Evolutionary conservation across 2,113 vertebrate genomes (phyloP).

Genomic region (Mus pahari): DNA sequence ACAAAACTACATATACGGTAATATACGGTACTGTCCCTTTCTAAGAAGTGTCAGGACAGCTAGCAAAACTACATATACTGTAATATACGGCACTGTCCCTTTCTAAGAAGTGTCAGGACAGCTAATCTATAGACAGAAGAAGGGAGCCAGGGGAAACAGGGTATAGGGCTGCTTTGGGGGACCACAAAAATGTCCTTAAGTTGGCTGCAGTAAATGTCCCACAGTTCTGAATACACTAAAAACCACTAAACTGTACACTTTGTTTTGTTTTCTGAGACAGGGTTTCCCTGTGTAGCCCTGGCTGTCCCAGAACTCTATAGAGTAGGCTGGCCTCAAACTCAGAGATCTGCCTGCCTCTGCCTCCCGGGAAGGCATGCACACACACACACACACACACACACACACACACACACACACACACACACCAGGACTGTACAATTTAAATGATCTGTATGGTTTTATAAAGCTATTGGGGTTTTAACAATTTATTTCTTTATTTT

Average conservation of each 20-base stretch:
- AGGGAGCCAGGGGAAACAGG: neutral
- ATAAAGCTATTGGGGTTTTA: neutral
- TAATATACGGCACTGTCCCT: neutral
- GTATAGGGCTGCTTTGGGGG: neutral
- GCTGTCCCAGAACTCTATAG: too few species aligned
- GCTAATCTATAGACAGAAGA: neutral
- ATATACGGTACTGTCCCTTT: neutral
- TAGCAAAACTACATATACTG: neutral
- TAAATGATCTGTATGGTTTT: neutral
- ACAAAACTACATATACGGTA: neutral
- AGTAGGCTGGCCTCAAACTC: too few species aligned
- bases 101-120: neutral
- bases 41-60: neutral
- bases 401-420: too few species aligned
- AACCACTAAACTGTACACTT: neutral
- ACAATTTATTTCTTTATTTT: neutral
- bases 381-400: too few species aligned
- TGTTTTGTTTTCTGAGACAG: too few species aligned
- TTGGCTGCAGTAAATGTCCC: neutral
- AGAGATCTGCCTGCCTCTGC: too few species aligned
- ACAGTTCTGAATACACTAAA: neutral
- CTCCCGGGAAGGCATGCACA: too few species aligned
- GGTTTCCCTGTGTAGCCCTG: too few species aligned
- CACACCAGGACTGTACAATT: neutral
- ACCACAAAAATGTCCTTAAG: constrained; percentile 42